Base-by-base conservation (phyloP, 2,888 invertebrate genomes). In the Sabatieria punctata region DNA sequence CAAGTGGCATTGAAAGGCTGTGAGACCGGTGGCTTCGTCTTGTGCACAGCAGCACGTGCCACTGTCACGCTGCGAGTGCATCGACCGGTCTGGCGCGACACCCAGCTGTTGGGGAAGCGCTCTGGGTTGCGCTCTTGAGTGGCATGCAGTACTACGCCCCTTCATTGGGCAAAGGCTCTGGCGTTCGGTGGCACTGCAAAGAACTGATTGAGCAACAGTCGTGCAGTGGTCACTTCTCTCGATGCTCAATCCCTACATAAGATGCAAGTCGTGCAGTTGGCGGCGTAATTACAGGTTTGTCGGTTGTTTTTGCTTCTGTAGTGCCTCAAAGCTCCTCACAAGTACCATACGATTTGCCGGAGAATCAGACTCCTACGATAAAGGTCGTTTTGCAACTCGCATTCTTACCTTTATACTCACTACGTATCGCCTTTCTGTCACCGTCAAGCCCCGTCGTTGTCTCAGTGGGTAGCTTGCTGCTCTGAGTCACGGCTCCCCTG, bases 11-110 rank as follows among this genome's bases (percentile, higher is more conserved):
- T 97, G 47, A 88, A 88, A 69, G 95, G 95, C 26, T 85, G 85
- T 64, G 93, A 95, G 73, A 88, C 91, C 0, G 81, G 83, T 55
- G 97, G 95, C 18, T 95, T 95, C 72, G 85, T 97, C 46, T 85
- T 97, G 55, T 74, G 97, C 53, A 89, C 89, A 64, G 91, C 95
- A 1, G 89, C 91, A 13, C 85, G 89, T 57, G 88, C 95, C 0
- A 85, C 88, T 69, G 85, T 97, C 53, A 71, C 85, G 1, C 91
- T 93, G 66, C 75, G 84, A 46, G 75, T 81, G 36, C 85, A 88
- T 66, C 76, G 81, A 46, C 85, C 93, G 0, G 81, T 84, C 0
- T 88, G 86, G 86, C 77, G 79, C 47, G 80, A 83, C 58, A 73
- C 82, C 43, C 82, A 83, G 11, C 71, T 86, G 2, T 81, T 88